Evolutionary conservation across 2,797 vertebrate genomes (phyloP), one percentile per base, ranked within the genome.

Genomic region (Xiphorhynchus erythropygius): DNA sequence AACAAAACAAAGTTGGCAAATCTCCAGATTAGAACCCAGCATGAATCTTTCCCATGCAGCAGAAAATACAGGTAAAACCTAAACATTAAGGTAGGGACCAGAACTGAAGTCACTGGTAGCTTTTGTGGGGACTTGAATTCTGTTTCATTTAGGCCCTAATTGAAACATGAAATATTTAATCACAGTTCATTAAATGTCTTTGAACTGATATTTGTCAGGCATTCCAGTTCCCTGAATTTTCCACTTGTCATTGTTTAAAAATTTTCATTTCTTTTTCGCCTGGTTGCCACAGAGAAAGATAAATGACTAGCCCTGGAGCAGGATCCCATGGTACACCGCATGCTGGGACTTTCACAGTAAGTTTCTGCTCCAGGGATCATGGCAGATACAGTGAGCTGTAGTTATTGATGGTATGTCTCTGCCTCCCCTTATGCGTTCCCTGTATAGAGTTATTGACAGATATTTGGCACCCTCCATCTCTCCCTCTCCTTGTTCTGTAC

Each of bases 311-410:
- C 76, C 79, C 83, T 55, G 28, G 53, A 87, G 78, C 37, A 71
- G 65, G 49, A 69, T 56, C 57, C 25, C 47, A 18, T 10, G 25
- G 80, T 57, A 80, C 30, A 9, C 32, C 44, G 46, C 75, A 73
- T 21, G 55, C 60, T 82, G 78, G 52, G 86, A 79, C 37, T 85
- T 74, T 53, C 35, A 62, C 71, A 83, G 16, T 11, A 59, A 85
- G 49, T 80, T 94, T 96, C 84, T 89, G 75, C 93, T 87, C 65
- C 73, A 63, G 73, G 84, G 76, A 89, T 70, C 79, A 65, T 27
- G 68, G 73, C 63, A 91, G 81, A 76, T 75, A 87, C 32, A 28
- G 42, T 25, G 71, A 89, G 57, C 28, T 86, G 57, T 32, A 81
- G 68, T 92, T 91, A 91, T 73, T 94, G 87, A 75, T 92, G 79